Evolutionary conservation across 1,140 invertebrate genomes (phyloP).

Genomic region (Tetramorium alpestre): DNA sequence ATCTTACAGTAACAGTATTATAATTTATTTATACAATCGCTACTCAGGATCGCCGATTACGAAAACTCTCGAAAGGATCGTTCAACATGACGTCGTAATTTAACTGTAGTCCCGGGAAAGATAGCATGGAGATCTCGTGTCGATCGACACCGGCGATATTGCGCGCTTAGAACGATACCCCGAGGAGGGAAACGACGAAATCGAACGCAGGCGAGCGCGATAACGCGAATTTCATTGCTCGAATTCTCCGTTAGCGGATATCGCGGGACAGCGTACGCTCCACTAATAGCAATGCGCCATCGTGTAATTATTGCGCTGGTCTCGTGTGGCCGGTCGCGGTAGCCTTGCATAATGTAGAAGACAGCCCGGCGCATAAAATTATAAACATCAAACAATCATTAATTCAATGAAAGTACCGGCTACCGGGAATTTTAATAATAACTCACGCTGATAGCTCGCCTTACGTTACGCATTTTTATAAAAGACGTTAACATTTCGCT

Average conservation of each 20-base stretch:
- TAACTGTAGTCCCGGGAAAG: slow-evolving; percentile 8
- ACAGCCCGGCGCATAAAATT: slow-evolving; percentile 61
- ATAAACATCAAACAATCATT: slow-evolving; percentile 62
- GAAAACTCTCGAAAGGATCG: neutral
- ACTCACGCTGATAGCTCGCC: slow-evolving; percentile 38
- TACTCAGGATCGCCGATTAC: slow-evolving; percentile 39
- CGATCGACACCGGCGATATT: slow-evolving; percentile 50
- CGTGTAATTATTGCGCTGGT: slow-evolving; percentile 55
- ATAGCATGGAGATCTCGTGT: slow-evolving; percentile 20
- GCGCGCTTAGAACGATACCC: neutral
- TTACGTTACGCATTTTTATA: slow-evolving; percentile 44
- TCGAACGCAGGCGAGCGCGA: neutral
- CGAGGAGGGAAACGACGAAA: slow-evolving; percentile 14
- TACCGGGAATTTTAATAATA: slow-evolving; percentile 60
- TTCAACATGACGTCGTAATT: slow-evolving; percentile 57
- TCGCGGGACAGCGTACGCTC: neutral
- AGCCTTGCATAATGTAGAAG: slow-evolving; percentile 44
- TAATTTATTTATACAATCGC: slow-evolving; percentile 66
- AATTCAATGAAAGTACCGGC: slow-evolving; percentile 64
- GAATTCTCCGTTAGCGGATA: neutral
- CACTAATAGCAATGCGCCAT: slow-evolving; percentile 35
- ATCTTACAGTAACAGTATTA: neutral
- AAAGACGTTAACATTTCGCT: slow-evolving; percentile 24
- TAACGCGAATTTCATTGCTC: slow-evolving; percentile 47
- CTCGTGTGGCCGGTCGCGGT: slow-evolving; percentile 31